Conservation (phyloP, 1,140 invertebrate species). For the Diachasmimorpha longicaudata region DNA sequence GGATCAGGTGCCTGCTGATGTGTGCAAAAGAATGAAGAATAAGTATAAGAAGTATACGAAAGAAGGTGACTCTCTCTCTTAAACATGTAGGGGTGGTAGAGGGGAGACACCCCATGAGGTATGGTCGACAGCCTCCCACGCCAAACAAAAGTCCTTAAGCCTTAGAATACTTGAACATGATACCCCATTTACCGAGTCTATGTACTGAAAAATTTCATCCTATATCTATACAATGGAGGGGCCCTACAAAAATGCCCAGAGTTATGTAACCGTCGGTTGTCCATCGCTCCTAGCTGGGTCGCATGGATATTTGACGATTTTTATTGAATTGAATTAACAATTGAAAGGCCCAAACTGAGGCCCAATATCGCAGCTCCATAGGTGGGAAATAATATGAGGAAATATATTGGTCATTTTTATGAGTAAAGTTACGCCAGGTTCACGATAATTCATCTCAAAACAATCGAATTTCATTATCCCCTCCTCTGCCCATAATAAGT, state of each 20-base stretch:
- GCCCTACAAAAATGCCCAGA: conserved; percentile 36
- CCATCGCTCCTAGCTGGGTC: conserved; percentile 36
- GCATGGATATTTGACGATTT: conserved; percentile 33
- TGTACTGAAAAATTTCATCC: conserved; percentile 56
- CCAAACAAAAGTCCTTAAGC: conserved; percentile 63
- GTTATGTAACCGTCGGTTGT: conserved; percentile 37
- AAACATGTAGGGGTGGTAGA: background rate
- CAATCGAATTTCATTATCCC: background rate
- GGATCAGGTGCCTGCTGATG: conserved; percentile 42
- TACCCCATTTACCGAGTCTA: conserved; percentile 59
- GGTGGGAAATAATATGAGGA: too few relatives aligned
- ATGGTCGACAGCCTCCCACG: conserved; percentile 55
- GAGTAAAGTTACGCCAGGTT: too few relatives aligned
- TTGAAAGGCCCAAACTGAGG: background rate
- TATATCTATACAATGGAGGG: conserved; percentile 22
- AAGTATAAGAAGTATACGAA: background rate
- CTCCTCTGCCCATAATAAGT: background rate
- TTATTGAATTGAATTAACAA: background rate
- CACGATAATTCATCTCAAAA: too few relatives aligned
- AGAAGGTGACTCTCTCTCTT: conserved; percentile 18
- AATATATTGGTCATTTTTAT: too few relatives aligned
- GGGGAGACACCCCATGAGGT: conserved; percentile 8
- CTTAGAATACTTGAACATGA: conserved; percentile 61
- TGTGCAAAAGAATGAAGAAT: conserved; percentile 30
- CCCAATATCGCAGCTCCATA: too few relatives aligned